Percentiles rank a stretch among this genome's conserved stretches.
These are phyloP conservation scores for Premnoplex brunnescens DNA, from an alignment of 2,797 vertebrate genomes.

Conservation along the genomic window DNA sequence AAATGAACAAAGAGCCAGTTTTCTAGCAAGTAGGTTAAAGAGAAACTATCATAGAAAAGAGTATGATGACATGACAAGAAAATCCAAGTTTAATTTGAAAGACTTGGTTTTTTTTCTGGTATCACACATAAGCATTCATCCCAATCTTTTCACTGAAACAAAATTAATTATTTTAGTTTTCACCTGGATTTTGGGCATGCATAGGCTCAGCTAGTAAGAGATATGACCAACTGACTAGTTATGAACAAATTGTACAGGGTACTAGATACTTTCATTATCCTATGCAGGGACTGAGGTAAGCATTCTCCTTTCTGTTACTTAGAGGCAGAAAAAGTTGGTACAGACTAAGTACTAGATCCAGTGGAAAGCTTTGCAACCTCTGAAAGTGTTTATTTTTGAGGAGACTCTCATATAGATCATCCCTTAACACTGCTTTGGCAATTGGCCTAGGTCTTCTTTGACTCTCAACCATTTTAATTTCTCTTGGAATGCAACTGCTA, in stretches of 20 bases:
- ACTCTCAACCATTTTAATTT: not conserved
- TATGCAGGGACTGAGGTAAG: rapidly evolving
- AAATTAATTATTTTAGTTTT: not conserved
- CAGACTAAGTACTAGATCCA: not conserved
- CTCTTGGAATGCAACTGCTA: not conserved
- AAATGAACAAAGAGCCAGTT: not conserved
- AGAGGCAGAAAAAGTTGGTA: not conserved
- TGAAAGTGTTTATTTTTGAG: not conserved
- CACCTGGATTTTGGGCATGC: not conserved
- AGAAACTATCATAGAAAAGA: not conserved
- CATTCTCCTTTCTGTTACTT: not conserved
- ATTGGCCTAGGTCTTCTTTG: not conserved
- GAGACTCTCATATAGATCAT: not conserved
- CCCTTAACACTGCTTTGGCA: not conserved
- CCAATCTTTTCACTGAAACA: not conserved
- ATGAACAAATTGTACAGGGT: not conserved
- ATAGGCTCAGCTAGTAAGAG: not conserved
- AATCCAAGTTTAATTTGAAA: not conserved
- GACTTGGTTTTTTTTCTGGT: not conserved
- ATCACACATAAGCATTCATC: not conserved
- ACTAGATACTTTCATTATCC: not conserved
- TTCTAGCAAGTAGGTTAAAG: not conserved
- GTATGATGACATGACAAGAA: not conserved
- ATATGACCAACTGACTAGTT: not conserved
- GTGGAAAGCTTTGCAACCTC: not conserved